Evolutionary conservation across 2,113 vertebrate species (phyloP).

Genomic region (Alethe castanea): DNA sequence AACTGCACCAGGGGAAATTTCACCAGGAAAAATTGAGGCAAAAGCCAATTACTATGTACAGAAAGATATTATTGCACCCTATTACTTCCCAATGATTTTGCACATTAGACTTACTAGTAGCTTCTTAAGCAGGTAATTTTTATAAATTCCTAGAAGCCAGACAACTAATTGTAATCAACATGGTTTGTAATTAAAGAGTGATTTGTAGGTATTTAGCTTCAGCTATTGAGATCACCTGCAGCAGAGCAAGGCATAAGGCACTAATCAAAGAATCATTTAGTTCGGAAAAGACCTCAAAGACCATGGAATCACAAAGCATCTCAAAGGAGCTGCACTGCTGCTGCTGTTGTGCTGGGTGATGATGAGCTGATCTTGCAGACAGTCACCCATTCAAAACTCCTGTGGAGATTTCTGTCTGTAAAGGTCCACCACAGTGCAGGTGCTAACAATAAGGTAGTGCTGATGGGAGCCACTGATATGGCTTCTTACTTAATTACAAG

Average conservation of each 20-base stretch:
- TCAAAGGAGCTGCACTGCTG: not conserved
- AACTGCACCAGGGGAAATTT: not conserved
- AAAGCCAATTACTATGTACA: fast-evolving
- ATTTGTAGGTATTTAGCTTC: not conserved
- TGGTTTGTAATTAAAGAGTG: not conserved
- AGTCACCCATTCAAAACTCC: not conserved
- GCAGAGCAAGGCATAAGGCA: not conserved
- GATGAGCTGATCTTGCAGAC: not conserved
- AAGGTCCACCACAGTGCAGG: not conserved
- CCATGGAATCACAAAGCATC: not conserved
- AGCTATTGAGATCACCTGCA: not conserved
- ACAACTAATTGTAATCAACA: not conserved
- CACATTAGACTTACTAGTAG: not conserved
- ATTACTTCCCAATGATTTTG: not conserved
- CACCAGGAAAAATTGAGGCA: fast-evolving
- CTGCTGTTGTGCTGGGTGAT: not conserved
- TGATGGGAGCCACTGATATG: not conserved
- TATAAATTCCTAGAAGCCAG: not conserved
- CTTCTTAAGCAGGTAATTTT: not conserved
- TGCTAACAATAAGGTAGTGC: not conserved
- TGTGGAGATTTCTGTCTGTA: not conserved
- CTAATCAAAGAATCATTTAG: not conserved
- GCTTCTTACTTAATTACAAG: not conserved
- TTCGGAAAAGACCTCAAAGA: not conserved
- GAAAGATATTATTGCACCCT: not conserved